Percentiles rank a stretch among this genome's conserved stretches.
phyloP scores from a whole-genome alignment of 2,113 vertebrate species.

The Motacilla tschutschensis region DNA sequence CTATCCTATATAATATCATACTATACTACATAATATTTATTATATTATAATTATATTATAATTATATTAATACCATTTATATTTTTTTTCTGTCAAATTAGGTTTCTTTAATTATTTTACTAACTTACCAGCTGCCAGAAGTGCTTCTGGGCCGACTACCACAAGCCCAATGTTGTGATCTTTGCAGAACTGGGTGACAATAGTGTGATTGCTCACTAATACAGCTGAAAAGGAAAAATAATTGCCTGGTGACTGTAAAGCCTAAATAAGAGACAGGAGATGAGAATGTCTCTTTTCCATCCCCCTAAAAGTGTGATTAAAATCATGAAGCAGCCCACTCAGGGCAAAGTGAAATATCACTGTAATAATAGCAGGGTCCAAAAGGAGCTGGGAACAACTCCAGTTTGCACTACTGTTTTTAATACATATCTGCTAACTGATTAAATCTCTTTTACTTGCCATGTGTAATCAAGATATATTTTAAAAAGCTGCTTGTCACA shows the following conservation, averaged over 20 bases:
- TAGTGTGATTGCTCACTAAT: conserved; percentile 80
- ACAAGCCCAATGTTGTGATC: conserved; percentile 84
- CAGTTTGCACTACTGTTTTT: neutral
- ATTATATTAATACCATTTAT: too few relatives aligned
- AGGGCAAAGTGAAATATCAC: neutral
- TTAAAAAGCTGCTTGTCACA: neutral
- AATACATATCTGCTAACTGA: neutral
- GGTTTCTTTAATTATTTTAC: neutral
- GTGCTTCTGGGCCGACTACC: conserved; percentile 82
- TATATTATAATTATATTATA: neutral
- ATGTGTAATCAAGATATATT: neutral
- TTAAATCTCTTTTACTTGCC: neutral
- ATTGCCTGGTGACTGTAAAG: neutral
- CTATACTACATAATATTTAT: neutral
- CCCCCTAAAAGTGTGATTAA: neutral
- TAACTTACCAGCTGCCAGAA: conserved; percentile 77
- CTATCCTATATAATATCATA: too few relatives aligned
- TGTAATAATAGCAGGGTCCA: neutral
- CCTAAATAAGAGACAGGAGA: neutral
- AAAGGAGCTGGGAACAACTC: neutral
- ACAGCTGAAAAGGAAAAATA: conserved; percentile 69
- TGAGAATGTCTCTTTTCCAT: neutral
- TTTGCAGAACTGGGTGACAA: conserved; percentile 85
- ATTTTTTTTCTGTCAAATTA: neutral
- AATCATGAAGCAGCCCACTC: neutral